phyloP scores from a whole-genome alignment of 2,888 invertebrate species.

The Pyrrhosoma nymphula region DNA sequence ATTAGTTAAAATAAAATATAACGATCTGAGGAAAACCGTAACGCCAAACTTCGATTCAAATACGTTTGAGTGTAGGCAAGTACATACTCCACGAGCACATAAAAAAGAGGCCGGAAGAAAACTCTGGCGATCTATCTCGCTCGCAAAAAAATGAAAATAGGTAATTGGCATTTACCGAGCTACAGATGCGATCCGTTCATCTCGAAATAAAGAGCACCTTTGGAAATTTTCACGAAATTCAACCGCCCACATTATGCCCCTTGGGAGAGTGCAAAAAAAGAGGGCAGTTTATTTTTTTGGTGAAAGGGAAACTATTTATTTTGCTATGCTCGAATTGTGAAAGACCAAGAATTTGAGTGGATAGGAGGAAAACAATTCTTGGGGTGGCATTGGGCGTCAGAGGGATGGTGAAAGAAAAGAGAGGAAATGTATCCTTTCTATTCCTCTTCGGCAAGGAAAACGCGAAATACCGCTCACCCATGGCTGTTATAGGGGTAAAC shows the following conservation, averaged over 20 bases:
- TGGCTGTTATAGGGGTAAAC: no score
- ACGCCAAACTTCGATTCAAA: neutral
- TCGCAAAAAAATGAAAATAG: neutral
- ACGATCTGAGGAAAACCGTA: neutral
- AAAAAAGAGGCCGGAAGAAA: neutral
- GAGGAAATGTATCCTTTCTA: no score
- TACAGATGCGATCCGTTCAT: slow-evolving; percentile 17
- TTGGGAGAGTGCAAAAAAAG: no score
- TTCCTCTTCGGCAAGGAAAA: no score
- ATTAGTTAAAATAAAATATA: no score
- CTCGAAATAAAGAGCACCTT: neutral
- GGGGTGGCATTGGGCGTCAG: no score
- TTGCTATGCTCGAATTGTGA: neutral
- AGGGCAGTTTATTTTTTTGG: no score
- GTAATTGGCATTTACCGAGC: neutral
- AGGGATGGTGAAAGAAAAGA: no score
- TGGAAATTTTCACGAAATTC: neutral
- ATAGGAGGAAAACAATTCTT: neutral
- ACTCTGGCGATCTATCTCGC: neutral
- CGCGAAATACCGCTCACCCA: no score
- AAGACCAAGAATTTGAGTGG: neutral
- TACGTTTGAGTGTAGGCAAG: neutral
- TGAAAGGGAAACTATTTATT: no score
- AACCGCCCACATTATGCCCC: no score
- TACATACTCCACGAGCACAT: neutral